Conservation (phyloP, 2,888 invertebrate genomes). For the Ichneumoninae sp. region DNA sequence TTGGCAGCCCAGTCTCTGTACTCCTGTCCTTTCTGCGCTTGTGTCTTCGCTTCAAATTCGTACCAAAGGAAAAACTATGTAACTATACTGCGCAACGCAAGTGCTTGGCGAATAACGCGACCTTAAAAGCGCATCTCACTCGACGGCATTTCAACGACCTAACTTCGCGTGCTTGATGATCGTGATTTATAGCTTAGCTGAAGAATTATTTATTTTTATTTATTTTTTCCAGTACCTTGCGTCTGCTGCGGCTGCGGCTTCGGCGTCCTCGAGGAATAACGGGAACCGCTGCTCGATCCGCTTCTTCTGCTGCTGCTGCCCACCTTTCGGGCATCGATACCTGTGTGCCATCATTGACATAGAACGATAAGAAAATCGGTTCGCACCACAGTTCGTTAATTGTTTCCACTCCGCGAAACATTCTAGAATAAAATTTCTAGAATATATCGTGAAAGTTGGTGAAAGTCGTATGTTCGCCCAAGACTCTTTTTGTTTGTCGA, state of each 20-base stretch:
- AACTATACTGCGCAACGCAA: not conserved
- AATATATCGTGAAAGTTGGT: conserved; percentile 49
- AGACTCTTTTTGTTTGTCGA: conserved; percentile 3
- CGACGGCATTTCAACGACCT: not conserved
- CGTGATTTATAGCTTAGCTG: conserved; percentile 4
- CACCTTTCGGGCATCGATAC: conserved; percentile 72
- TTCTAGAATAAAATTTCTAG: not conserved
- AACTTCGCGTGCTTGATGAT: conserved; percentile 24
- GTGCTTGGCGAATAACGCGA: not conserved
- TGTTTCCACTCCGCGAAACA: conserved; percentile 12
- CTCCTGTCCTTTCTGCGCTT: conserved; percentile 68
- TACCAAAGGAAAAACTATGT: conserved; percentile 31
- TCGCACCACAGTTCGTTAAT: conserved; percentile 33
- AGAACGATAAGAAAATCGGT: not conserved
- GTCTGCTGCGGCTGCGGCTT: conserved; percentile 66
- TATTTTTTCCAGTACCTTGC: conserved; percentile 59
- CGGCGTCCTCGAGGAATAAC: conserved; percentile 67
- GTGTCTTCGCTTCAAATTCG: conserved; percentile 56
- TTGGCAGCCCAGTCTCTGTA: conserved; percentile 70
- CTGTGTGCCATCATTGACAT: conserved; percentile 60
- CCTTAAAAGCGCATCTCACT: not conserved
- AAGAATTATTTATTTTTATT: conserved; percentile 14
- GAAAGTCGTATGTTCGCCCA: conserved; percentile 50
- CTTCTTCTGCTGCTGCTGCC: conserved; percentile 71
- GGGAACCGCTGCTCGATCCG: conserved; percentile 64